These are phyloP conservation scores for Eulacestoma nigropectus DNA, from an alignment of 2,113 vertebrate genomes.

Conservation along the genomic window DNA sequence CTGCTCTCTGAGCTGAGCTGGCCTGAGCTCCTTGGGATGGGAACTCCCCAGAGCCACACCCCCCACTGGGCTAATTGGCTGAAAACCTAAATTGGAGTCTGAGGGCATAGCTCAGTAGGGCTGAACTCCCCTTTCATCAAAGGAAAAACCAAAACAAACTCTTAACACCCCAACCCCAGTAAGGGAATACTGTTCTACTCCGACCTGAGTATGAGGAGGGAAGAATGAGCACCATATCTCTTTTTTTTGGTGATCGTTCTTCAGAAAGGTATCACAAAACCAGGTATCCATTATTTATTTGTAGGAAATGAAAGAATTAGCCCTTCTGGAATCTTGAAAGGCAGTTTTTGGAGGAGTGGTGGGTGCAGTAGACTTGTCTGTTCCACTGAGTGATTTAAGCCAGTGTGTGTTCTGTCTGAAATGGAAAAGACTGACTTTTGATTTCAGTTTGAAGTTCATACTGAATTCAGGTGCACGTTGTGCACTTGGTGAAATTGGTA, in stretches of 20 bases:
- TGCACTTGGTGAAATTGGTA: not conserved
- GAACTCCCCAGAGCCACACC: not conserved
- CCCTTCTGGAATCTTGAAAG: not conserved
- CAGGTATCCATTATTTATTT: fast-evolving
- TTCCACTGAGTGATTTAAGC: not conserved
- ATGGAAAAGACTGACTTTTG: not conserved
- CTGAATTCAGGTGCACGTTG: not conserved
- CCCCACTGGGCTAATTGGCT: not conserved
- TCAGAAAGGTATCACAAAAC: not conserved
- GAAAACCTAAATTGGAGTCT: not conserved
- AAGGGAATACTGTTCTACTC: not conserved
- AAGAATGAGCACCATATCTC: not conserved
- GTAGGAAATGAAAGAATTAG: not conserved
- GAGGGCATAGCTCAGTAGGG: not conserved
- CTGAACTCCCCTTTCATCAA: not conserved
- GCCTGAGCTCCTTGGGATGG: not conserved
- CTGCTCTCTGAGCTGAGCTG: not conserved
- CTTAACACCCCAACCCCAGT: no score
- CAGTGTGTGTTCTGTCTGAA: not conserved
- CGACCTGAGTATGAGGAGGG: not conserved
- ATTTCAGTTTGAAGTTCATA: not conserved
- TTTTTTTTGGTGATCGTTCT: not conserved
- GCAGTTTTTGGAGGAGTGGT: not conserved
- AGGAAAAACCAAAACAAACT: fast-evolving
- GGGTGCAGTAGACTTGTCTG: not conserved